Conservation (phyloP, 2,888 invertebrate species). For the Sisyra terminalis region DNA sequence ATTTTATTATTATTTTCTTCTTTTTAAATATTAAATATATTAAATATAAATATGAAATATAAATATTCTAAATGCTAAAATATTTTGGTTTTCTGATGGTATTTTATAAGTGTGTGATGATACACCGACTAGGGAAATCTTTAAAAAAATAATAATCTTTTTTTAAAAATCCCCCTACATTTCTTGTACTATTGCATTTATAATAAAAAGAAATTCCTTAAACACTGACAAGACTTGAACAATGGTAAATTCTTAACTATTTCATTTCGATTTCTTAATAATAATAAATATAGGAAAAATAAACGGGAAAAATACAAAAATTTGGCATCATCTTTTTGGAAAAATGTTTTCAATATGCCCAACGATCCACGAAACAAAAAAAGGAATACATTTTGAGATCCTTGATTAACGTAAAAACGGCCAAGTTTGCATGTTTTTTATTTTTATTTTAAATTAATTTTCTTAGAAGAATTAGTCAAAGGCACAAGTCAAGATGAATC, state of each 20-base stretch:
- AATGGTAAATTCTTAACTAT: not conserved
- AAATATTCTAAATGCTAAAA: slow-evolving; percentile 6
- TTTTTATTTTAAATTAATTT: too few species aligned
- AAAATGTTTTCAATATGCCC: not conserved
- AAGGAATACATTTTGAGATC: not conserved
- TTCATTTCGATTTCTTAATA: slow-evolving; percentile 3
- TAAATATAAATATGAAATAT: slow-evolving; percentile 8
- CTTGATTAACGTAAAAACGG: not conserved
- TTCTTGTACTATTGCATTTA: slow-evolving; percentile 7
- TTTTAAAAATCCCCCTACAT: not conserved
- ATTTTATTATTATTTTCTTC: slow-evolving; percentile 7
- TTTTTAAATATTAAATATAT: too few species aligned
- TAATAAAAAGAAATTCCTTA: slow-evolving; percentile 1
- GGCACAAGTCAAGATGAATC: too few species aligned
- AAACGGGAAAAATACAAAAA: slow-evolving; percentile 3
- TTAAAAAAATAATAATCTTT: too few species aligned
- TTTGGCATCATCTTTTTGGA: slow-evolving; percentile 5
- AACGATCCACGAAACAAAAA: not conserved
- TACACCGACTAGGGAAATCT: too few species aligned
- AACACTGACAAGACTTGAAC: slow-evolving; percentile 1
- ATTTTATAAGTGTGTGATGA: too few species aligned
- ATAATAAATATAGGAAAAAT: not conserved
- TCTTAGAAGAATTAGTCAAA: too few species aligned
- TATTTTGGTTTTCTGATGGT: slow-evolving; percentile 6
- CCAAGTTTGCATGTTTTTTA: not conserved